Percentiles rank a stretch among this genome's conserved stretches.
Conservation (phyloP, 2,888 invertebrate genomes). For the Cheilosia urbana region DNA sequence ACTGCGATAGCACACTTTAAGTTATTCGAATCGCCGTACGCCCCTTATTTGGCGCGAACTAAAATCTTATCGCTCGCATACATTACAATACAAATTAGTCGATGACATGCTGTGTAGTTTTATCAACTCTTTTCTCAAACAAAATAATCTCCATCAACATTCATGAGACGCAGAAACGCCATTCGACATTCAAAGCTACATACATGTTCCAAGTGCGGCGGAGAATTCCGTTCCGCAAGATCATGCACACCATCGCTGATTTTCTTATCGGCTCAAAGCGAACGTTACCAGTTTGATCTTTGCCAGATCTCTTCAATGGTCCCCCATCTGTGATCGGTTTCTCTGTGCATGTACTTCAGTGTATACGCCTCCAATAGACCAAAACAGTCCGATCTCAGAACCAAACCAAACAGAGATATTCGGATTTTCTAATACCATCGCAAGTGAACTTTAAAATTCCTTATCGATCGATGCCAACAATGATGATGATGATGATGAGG, state of each 20-base stretch:
- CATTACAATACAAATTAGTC: slow-evolving; percentile 33
- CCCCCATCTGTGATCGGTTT: slow-evolving; percentile 20
- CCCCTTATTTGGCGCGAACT: slow-evolving; percentile 29
- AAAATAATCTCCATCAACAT: slow-evolving; percentile 30
- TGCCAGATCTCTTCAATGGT: slow-evolving; percentile 54
- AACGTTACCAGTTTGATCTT: slow-evolving; percentile 58
- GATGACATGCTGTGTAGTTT: slow-evolving; percentile 10
- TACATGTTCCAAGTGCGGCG: slow-evolving; percentile 1
- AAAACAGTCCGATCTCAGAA: neutral
- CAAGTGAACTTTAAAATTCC: slow-evolving; percentile 52
- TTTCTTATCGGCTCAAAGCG: slow-evolving; percentile 49
- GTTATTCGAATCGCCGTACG: slow-evolving; percentile 28
- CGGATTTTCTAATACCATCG: slow-evolving; percentile 7
- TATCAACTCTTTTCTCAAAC: slow-evolving; percentile 27
- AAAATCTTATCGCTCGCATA: slow-evolving; percentile 32
- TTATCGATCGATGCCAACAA: slow-evolving; percentile 62
- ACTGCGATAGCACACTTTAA: slow-evolving; percentile 24
- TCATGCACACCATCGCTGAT: slow-evolving; percentile 66
- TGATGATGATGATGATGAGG: slow-evolving; percentile 18
- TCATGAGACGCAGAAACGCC: slow-evolving; percentile 38
- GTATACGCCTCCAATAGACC: slow-evolving; percentile 46
- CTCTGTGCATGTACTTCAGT: slow-evolving; percentile 1
- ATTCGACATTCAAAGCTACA: neutral
- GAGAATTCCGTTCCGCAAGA: slow-evolving; percentile 47
- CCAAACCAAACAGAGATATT: neutral